Evolutionary conservation across 2,888 invertebrate genomes (phyloP).

Genomic region (Acanthosepion pharaonis): DNA sequence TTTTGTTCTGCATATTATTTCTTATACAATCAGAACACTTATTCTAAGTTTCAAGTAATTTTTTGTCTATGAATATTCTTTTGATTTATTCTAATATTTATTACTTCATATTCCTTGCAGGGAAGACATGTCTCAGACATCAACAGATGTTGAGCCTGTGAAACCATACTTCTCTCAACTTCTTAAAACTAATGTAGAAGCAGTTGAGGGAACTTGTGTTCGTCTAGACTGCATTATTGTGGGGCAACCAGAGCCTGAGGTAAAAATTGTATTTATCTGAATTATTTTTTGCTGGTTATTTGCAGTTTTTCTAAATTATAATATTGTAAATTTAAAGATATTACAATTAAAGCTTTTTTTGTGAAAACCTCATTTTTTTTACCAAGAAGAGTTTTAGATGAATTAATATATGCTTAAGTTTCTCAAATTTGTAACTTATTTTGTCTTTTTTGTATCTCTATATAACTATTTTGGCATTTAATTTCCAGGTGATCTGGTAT

Average conservation of each 20-base stretch:
- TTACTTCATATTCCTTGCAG: slow-evolving; percentile 52
- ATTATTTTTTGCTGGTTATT: too few species aligned
- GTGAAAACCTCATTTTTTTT: too few species aligned
- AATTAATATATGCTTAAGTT: neutral
- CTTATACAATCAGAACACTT: neutral
- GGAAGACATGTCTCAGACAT: slow-evolving; percentile 75
- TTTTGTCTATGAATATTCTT: neutral
- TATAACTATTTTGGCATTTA: neutral
- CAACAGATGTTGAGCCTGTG: slow-evolving; percentile 82
- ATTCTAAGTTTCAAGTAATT: neutral
- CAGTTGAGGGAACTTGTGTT: slow-evolving; percentile 70
- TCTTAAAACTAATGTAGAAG: slow-evolving; percentile 67
- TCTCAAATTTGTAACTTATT: neutral
- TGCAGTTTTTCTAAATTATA: too few species aligned
- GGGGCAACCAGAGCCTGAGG: slow-evolving; percentile 76
- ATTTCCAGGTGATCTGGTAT: slow-evolving; percentile 81
- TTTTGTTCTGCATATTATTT: neutral
- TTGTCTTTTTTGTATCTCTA: too few species aligned
- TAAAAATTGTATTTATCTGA: slow-evolving; percentile 53
- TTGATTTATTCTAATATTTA: neutral
- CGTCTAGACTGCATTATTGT: slow-evolving; percentile 76
- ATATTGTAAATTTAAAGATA: too few species aligned
- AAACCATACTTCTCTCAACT: slow-evolving; percentile 75
- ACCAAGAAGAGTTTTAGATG: too few species aligned
- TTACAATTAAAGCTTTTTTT: too few species aligned